phyloP scores from a whole-genome alignment of 2,888 invertebrate species.

The Fragum fragum region DNA sequence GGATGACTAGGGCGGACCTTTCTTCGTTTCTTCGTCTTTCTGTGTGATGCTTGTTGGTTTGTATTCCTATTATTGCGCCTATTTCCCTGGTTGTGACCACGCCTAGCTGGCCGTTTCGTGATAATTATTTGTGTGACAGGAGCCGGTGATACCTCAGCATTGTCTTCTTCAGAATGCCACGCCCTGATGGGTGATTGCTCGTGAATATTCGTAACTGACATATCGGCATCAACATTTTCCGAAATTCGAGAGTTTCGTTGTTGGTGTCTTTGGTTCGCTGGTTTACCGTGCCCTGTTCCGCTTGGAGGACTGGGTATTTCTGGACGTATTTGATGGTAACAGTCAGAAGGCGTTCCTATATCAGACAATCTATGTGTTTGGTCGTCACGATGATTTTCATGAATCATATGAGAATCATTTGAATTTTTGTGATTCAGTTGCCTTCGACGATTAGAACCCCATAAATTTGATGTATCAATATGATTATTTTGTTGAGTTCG shows the following conservation, averaged over 20 bases:
- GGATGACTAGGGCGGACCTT: conserved; percentile 2
- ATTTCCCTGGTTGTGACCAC: not conserved
- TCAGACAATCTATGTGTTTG: not conserved
- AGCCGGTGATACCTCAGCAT: not conserved
- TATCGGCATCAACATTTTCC: not conserved
- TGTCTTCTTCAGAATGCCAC: not conserved
- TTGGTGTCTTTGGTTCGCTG: not conserved
- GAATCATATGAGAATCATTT: too few relatives aligned
- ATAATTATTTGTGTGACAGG: too few relatives aligned
- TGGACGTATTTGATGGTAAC: not conserved
- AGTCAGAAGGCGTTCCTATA: not conserved
- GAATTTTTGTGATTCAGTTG: not conserved
- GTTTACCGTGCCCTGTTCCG: not conserved
- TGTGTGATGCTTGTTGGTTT: not conserved
- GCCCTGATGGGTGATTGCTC: not conserved
- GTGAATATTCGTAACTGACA: not conserved
- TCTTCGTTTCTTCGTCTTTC: conserved; percentile 9
- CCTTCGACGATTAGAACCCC: not conserved
- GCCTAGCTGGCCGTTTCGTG: not conserved
- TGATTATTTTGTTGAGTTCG: not conserved
- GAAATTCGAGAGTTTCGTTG: not conserved
- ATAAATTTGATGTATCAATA: not conserved
- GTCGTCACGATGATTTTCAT: not conserved
- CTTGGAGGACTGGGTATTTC: not conserved
- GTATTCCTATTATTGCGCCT: not conserved